Evolutionary conservation across 2,888 invertebrate species (phyloP), one percentile per base, ranked within the genome.

Genomic region (Cheilosia vulpina): DNA sequence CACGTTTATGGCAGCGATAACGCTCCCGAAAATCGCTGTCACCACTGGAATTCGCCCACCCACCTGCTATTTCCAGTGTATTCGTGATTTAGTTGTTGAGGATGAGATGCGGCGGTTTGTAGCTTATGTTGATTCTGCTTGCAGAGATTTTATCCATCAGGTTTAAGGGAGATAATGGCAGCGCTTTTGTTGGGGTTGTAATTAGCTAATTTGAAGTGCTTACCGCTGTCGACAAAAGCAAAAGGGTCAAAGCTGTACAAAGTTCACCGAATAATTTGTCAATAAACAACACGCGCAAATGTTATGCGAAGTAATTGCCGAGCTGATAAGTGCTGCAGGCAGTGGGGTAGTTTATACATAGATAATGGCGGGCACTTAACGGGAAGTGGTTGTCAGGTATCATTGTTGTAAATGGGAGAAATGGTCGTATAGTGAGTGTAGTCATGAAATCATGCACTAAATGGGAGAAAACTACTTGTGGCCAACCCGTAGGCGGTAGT

Each of bases 201-300:
- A 75, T 75, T 75, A 58, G 47, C 31, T 47, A 47, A 73, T 57
- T 73, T 73, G 55, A 31, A 43, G 63, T 55, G 15, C 53, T 47
- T 45, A 38, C 4, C 3, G 21, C 31, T 27, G 63, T 13, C 21
- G 21, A 65, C 38, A 57, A 24, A 2, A 2, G 43, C 15, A 65
- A 47, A 27, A 31, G 9, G 47, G 57, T 57, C 65, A 57, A 38
- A 53, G 68, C 31, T 43, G 55, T 68, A 21, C 9, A 6, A 2
- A 31, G 43, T 68, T n/a, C 4, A 4, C 15, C 21, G 57, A 27
- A 19, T 38, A 21, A 45, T 62, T 72, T 65, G 65, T 34, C 50
- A 43, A 34, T n/a, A 13, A 57, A 47, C 62, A 62, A 63, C 75
- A 75, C 27, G 58, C 19, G 41, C 31, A 31, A 65, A 58, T 38